phyloP scores from a whole-genome alignment of 2,113 vertebrate species.

The Rhinichthys klamathensis region DNA sequence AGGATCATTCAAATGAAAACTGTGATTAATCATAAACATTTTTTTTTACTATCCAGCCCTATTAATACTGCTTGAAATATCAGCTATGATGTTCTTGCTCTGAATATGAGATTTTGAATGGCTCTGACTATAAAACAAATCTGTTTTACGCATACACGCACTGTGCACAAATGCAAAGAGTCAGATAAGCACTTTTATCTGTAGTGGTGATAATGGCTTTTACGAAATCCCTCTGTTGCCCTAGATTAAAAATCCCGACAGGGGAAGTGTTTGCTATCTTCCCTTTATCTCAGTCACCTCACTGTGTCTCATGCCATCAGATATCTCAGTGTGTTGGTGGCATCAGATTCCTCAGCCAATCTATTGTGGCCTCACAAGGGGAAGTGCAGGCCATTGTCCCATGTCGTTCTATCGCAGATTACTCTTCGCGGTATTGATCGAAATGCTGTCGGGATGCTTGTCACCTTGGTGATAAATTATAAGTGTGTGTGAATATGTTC shows the following conservation, averaged over 20 bases:
- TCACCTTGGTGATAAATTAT: constrained; percentile 73
- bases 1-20: neutral
- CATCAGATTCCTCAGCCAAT: constrained; percentile 87
- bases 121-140: neutral
- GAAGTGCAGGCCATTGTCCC: constrained; percentile 65
- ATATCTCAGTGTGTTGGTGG: constrained; percentile 71
- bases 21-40: neutral
- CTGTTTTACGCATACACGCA: constrained; percentile 42
- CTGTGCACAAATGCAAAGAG: constrained; percentile 62
- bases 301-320: constrained; percentile 39
- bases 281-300: constrained; percentile 74
- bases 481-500: constrained; percentile 52
- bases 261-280: constrained; percentile 85
- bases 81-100: constrained; percentile 14
- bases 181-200: constrained; percentile 86
- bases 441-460: constrained; percentile 69
- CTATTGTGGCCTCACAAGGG: constrained; percentile 79
- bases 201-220: constrained; percentile 88
- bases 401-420: constrained; percentile 76
- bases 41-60: neutral
- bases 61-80: neutral
- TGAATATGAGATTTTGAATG: neutral
- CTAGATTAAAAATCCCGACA: constrained; percentile 87
- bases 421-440: constrained; percentile 83
- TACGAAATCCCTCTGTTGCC: constrained; percentile 88